Base-by-base conservation (phyloP, 2,888 invertebrate genomes). In the Mesochorus sp. region DNA sequence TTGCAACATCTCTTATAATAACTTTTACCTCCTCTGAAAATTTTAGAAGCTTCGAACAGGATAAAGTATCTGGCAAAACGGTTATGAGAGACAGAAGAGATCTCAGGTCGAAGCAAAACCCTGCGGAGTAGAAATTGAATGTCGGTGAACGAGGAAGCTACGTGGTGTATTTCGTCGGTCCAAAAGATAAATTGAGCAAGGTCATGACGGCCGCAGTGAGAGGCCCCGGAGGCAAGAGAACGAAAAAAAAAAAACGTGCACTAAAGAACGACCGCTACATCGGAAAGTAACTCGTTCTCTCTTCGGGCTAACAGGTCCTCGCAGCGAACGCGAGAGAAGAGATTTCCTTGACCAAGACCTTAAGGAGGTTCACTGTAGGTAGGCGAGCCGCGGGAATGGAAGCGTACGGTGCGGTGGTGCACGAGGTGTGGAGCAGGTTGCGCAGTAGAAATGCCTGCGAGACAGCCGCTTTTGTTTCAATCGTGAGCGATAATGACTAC, bases 261-360 rank as follows among this genome's bases (percentile, higher is more conserved):
- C 31, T 68, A 42, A 31, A 57, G 51, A 57, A 49, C 21, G 62
- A 17, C 71, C 5, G 57, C 5, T 12, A 10, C 49, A 51, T 28
- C 49, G 42, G 24, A 49, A 49, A 49, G 55, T 70, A 59, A 68
- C 73, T 74, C 78, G 67, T 67, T 73, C 51, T 53, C 6, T 47
- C 51, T 12, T 57, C 70, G 39, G 34, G 64, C 14, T 34, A 61
- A 49, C 70, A 70, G 64, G 73, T 53, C 64, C 68, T 37, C 17
- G 14, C 44, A 57, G 14, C 44, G 68, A 42, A 24, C 12, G 21
- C 14, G 39, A 24, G 61, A 61, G 49, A 26, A 68, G 57, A 55
- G 59, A 74, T 74, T 70, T 73, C 78, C 78, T 78, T 78, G 78
- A 74, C 78, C 78, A 64, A 78, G 78, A 78, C 78, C 77, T 73